Base-by-base conservation (phyloP, 35 echinoderm and acorn worm genomes). In the Acanthaster planci region DNA sequence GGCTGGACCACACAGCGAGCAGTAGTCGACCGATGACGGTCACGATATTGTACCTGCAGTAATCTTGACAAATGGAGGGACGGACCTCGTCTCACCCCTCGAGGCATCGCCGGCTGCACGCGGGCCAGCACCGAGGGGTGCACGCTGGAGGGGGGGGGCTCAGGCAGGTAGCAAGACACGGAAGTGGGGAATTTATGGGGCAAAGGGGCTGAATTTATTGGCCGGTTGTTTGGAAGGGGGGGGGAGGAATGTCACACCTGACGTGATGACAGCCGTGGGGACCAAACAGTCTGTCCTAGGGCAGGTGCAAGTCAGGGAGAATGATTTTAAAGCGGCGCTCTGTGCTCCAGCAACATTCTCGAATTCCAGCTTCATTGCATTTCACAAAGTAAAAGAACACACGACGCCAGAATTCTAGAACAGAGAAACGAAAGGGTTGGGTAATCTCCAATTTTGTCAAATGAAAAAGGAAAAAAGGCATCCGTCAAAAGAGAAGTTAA, bases 31-130 rank as follows among this genome's bases (percentile, higher is more conserved):
- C 29, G 64, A 72, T 72, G 64, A 72, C 18, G 64, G 64, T 19
- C 30, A 72, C 42, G 42, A 72, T 72, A 72, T 72, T 72, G 64
- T 72, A 34, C 64, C 64, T 72, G 64, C 64, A 27, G 26, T 72
- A 72, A 72, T 72, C 64, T 72, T 72, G 64, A 72, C 64, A 72
- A 72, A 72, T 72, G 64, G 64, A 72, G 64, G 64, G 64, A 34
- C 30, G 64, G 26, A 72, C 64, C 64, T 34, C 30, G 64, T 72
- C 26, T 4, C 42, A 6, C 4, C 4, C 26, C 64, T 26, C 64
- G 21, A 34, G 64, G 64, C 64, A 72, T 72, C 12, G 42, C 12
- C 42, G 4, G 42, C 42, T 6, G 4, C 42, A 47, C 42, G 12
- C 42, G 42, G 42, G 42, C 42, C n/a, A 47, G 12, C 42, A 72